Conservation (phyloP, 2,888 invertebrate species). For the Exephanes ischioxanthus region DNA sequence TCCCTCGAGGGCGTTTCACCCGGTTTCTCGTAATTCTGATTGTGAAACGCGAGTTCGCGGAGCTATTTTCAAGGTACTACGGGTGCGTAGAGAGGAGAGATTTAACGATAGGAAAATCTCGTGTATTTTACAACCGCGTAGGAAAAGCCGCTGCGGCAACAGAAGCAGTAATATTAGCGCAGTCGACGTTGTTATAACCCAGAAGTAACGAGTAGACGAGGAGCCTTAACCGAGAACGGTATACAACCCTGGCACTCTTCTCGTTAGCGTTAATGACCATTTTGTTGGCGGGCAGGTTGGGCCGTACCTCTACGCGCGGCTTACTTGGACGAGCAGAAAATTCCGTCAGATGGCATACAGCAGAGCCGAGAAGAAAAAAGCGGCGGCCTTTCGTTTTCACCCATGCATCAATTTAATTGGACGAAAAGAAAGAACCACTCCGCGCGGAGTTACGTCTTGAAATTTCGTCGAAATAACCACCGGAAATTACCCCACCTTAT, state of each 20-base stretch:
- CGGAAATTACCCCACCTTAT: background rate
- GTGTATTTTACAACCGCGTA: slow-evolving; percentile 5
- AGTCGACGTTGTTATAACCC: background rate
- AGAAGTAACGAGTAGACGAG: slow-evolving; percentile 32
- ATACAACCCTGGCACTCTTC: slow-evolving; percentile 57
- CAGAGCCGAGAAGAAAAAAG: background rate
- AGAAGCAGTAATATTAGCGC: background rate
- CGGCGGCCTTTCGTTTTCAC: background rate
- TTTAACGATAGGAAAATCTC: slow-evolving; percentile 27
- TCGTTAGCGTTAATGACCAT: slow-evolving; percentile 64
- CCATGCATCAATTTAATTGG: background rate
- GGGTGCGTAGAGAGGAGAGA: background rate
- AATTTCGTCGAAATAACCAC: background rate
- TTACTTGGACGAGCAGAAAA: background rate
- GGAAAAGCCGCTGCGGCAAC: background rate
- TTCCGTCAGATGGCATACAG: background rate
- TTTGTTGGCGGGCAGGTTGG: slow-evolving; percentile 4
- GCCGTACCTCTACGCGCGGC: background rate
- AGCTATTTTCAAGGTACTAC: slow-evolving; percentile 5
- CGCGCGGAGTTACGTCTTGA: background rate
- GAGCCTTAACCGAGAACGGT: slow-evolving; percentile 48
- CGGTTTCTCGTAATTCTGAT: background rate
- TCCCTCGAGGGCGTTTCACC: background rate
- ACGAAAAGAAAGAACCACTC: background rate
- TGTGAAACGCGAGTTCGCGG: background rate